Evolutionary conservation across 2,113 vertebrate species (phyloP).

Genomic region (Geothlypis trichas): DNA sequence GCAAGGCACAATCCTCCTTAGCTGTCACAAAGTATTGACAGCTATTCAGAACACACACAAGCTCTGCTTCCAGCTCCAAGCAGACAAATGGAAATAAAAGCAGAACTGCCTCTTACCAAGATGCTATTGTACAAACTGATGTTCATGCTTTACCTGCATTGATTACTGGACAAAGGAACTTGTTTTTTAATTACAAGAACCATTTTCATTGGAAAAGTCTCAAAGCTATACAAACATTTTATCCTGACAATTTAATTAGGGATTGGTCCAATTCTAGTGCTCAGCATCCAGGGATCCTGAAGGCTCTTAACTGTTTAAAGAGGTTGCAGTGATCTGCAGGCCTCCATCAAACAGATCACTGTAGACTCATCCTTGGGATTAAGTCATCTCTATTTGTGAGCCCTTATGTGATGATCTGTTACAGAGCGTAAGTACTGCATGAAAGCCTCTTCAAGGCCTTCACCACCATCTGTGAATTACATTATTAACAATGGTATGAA

Average conservation of each 20-base stretch:
- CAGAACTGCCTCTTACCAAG: not conserved
- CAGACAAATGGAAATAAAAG: not conserved
- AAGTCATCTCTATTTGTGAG: constrained; percentile 59
- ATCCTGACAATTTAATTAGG: not conserved
- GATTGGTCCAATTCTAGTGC: not conserved
- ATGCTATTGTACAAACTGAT: not conserved
- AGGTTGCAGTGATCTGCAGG: not conserved
- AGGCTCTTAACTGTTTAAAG: not conserved
- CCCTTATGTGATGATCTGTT: constrained; percentile 42
- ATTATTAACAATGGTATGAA: constrained; percentile 62
- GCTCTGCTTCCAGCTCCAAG: not conserved
- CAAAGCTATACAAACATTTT: not conserved
- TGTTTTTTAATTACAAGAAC: not conserved
- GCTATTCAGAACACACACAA: not conserved
- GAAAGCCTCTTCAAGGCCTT: constrained; percentile 63
- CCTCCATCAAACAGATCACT: constrained; percentile 19
- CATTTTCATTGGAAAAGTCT: not conserved
- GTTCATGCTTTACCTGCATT: not conserved
- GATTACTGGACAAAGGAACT: not conserved
- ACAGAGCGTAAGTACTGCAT: constrained; percentile 31
- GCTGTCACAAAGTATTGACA: not conserved
- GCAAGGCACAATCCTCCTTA: not conserved
- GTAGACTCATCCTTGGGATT: constrained; percentile 36
- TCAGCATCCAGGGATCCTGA: not conserved
- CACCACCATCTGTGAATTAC: constrained; percentile 56